Evolutionary conservation across 2,888 invertebrate species (phyloP).

Genomic region (Chouioia cunea): DNA sequence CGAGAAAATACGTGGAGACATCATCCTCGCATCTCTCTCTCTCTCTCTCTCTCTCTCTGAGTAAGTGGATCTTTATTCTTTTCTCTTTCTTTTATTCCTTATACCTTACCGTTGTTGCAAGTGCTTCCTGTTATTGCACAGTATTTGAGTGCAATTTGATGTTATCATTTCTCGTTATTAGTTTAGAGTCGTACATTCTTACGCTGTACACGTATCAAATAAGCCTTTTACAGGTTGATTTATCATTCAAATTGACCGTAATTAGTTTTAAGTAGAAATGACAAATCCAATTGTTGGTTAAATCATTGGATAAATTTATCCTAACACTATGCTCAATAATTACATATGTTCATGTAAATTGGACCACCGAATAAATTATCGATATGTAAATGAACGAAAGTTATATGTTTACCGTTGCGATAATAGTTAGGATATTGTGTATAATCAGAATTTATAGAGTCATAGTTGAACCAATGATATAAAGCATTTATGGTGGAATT

Average conservation of each 20-base stretch:
- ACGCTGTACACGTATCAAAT: not conserved
- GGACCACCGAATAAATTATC: slow-evolving; percentile 26
- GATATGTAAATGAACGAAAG: slow-evolving; percentile 33
- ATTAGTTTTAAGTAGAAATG: slow-evolving; percentile 20
- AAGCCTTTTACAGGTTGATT: too few species aligned
- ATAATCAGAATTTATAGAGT: slow-evolving; percentile 28
- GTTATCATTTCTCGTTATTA: slow-evolving; percentile 26
- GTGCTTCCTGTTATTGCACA: slow-evolving; percentile 16
- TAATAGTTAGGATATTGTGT: not conserved
- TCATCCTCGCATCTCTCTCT: not conserved
- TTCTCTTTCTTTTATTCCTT: slow-evolving; percentile 2
- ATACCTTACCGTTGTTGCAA: not conserved
- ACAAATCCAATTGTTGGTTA: too few species aligned
- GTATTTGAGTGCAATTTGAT: slow-evolving; percentile 21
- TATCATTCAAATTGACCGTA: not conserved
- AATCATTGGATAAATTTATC: too few species aligned
- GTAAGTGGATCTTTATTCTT: not conserved
- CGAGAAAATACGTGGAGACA: slow-evolving; percentile 51
- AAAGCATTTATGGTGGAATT: slow-evolving; percentile 30
- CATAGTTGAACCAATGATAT: too few species aligned
- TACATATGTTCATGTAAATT: slow-evolving; percentile 9
- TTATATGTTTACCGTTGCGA: slow-evolving; percentile 17
- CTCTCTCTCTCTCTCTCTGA: not conserved
- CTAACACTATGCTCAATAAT: not conserved
- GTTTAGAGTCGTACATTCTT: not conserved